Base-by-base conservation (phyloP, 2,888 invertebrate species). In the Coelopa pilipes region DNA sequence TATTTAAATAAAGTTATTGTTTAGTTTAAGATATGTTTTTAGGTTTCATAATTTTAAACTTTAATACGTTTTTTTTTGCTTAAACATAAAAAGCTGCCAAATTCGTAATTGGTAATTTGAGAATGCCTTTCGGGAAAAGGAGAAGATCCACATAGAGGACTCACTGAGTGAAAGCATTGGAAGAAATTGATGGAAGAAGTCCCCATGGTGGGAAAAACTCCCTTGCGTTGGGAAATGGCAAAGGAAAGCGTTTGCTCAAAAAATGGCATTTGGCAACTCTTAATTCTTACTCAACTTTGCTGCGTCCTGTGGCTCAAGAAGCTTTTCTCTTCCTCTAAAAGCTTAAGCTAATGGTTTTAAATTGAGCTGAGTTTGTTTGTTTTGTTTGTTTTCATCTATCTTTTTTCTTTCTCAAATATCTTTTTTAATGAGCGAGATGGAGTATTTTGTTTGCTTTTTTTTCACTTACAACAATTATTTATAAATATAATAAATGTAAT, bases 1-100 rank as follows among this genome's bases (percentile, higher is more conserved):
- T 70, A 34, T 57, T 79, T 78, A 72, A 78, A 79, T 78, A 76
- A 79, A 76, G 77, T 78, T 76, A 76, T 78, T 74, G 65, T 77
- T 80, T 77, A 77, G 60, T 76, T 78, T 74, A 84, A 84, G 84
- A 85, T 85, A 85, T 85, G 84, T 73, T 73, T 60, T 53, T 13
- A 53, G 67, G 60, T 34, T 75, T 77, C 72, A 55, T 70, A 70
- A 68, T 66, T 65, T 70, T 68, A 59, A 66, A 70, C 34, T 55
- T 74, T 63, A 19, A 66, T 68, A 71, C 49, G 47, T 70, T 7
- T 4, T 70, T 7, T 4, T 50, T 67, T 66, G 45, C 46, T 13
- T 63, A 70, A 60, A 71, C 45, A 55, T 55, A 34, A 70, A 60
- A 34, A 65, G 71, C 71, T 71, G 71, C 71, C 71, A 71, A 53